phyloP scores from a whole-genome alignment of 2,888 invertebrate species.

The Linyphia triangularis region DNA sequence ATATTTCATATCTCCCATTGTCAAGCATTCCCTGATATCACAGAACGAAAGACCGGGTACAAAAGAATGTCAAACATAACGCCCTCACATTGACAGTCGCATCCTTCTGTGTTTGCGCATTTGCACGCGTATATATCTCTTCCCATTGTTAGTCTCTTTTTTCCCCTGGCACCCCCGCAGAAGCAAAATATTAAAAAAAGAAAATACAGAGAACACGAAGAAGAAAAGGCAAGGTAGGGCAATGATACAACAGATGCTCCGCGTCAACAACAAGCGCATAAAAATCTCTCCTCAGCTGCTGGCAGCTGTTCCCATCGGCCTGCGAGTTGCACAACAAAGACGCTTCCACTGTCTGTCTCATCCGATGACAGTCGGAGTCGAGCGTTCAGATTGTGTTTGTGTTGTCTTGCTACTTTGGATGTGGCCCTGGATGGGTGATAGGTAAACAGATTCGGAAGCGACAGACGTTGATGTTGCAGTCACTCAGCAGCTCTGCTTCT shows the following conservation, averaged over 20 bases:
- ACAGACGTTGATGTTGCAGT: background rate
- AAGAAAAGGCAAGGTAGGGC: conserved; percentile 6
- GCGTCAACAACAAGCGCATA: conserved; percentile 69
- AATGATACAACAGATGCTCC: conserved; percentile 66
- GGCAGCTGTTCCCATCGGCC: conserved; percentile 52
- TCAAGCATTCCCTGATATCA: background rate
- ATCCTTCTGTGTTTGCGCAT: conserved; percentile 49
- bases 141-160: conserved; percentile 61
- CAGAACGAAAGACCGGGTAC: conserved; percentile 1
- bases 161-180: conserved; percentile 9
- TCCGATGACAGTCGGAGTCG: conserved; percentile 53
- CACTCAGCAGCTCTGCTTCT: background rate
- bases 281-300: conserved; percentile 66
- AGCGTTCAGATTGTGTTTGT: conserved; percentile 21
- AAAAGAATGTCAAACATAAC: conserved; percentile 54
- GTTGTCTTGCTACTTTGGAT: conserved; percentile 19
- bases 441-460: conserved; percentile 1
- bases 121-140: conserved; percentile 57
- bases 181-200: background rate
- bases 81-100: conserved; percentile 56
- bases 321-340: conserved; percentile 9
- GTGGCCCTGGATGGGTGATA: background rate
- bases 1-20: background rate
- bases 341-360: conserved; percentile 37
- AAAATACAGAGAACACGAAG: conserved; percentile 3